phyloP scores from a whole-genome alignment of 2,888 invertebrate species.

The Dynastes tityus region DNA sequence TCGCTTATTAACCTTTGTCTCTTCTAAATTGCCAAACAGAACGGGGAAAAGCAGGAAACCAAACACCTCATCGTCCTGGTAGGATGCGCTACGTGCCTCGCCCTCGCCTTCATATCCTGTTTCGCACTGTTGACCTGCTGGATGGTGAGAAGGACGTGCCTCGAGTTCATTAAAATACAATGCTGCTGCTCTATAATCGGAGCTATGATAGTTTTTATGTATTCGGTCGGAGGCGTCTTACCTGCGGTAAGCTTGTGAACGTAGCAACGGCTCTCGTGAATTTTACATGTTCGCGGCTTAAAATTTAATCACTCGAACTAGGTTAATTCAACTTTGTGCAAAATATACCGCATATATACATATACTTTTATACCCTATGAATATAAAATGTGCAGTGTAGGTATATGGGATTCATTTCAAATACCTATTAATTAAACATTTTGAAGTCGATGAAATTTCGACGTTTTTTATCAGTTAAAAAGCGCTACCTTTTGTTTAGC shows the following conservation, averaged over 20 bases:
- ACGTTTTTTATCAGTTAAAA: no score
- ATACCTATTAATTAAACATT: no score
- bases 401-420: no score
- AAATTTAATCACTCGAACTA: no score
- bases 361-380: no score
- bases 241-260: constrained; percentile 69
- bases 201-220: constrained; percentile 77
- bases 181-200: constrained; percentile 81
- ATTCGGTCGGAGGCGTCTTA: constrained; percentile 71
- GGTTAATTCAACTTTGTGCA: no score
- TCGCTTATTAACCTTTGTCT: constrained; percentile 15
- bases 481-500: no score
- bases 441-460: no score
- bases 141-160: constrained; percentile 72
- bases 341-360: no score
- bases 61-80: constrained; percentile 70
- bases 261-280: background rate
- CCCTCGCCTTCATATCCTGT: constrained; percentile 71
- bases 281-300: no score
- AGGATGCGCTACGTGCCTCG: constrained; percentile 73
- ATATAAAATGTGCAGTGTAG: no score
- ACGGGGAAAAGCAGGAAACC: constrained; percentile 37
- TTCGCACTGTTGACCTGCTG: constrained; percentile 72
- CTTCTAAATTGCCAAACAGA: constrained; percentile 17
- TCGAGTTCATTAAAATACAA: constrained; percentile 80